A percentile compares a stretch with the other conserved stretches of the same genome.
Evolutionary conservation across 2,888 invertebrate genomes (phyloP).

Genomic region (Megamerina dolium): DNA sequence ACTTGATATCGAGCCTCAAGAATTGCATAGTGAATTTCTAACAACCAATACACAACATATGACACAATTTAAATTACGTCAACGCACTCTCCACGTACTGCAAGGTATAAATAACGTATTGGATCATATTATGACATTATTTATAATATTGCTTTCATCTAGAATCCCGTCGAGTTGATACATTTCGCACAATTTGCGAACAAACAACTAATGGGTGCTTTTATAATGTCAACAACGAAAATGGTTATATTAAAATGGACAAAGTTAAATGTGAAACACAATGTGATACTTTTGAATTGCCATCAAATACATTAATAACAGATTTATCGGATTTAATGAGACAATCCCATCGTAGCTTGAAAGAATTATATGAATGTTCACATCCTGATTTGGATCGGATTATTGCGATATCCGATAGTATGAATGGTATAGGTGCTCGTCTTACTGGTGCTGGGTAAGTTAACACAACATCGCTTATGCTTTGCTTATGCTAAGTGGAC

Average conservation of each 20-base stretch:
- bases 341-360: conserved; percentile 80
- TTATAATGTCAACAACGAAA: conserved; percentile 8
- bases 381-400: conserved; percentile 79
- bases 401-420: conserved; percentile 65
- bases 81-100: conserved; percentile 86
- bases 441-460: conserved; percentile 87
- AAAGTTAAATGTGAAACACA: no score
- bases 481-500: background rate
- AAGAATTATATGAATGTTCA: conserved; percentile 86
- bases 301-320: no score
- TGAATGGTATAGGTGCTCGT: conserved; percentile 69
- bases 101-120: conserved; percentile 59
- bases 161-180: conserved; percentile 81
- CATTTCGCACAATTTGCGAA: conserved; percentile 64
- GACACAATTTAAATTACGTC: conserved; percentile 67
- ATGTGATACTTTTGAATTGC: no score
- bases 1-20: conserved; percentile 54
- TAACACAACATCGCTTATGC: background rate
- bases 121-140: background rate
- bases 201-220: conserved; percentile 10
- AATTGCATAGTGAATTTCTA: conserved; percentile 62
- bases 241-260: background rate
- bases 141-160: conserved; percentile 25
- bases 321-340: conserved; percentile 78
- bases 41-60: conserved; percentile 60